Base-by-base conservation (phyloP, 2,888 invertebrate genomes). In the Caenorhabditis afra region DNA sequence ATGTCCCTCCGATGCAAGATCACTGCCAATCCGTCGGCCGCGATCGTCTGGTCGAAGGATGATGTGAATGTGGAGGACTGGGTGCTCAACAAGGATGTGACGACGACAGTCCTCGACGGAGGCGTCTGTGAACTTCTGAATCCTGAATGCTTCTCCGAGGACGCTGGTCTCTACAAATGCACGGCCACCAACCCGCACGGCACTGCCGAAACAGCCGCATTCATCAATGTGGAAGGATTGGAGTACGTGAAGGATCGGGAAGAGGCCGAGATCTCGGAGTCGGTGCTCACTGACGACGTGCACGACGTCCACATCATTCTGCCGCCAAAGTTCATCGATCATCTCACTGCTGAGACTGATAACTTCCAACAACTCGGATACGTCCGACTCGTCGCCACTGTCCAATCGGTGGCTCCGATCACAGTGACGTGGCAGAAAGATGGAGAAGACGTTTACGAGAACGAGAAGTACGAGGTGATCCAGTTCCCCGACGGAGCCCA, bases 1-100 rank as follows among this genome's bases (percentile, higher is more conserved):
- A 85, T 85, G 82, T 81, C 82, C 29, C 82, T 86, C 20, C 79
- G 84, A 18, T 85, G 86, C 68, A 74, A 79, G 44, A 85, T 87
- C 61, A 80, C 79, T 20, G 87, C 86, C 1, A 74, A 61, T 47
- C 87, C 87, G 23, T 83, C 83, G 0, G 86, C 87, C 16, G 82
- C 81, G 16, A 76, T 86, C 39, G 83, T 79, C 16, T 87, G 87
- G 87, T 83, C 85, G 16, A 87, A 86, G 66, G 87, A 87, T 52
- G 87, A 86, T 47, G 57, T 81, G 16, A 74, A 85, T 59, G 83
- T 86, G 11, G 84, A 85, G 18, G 79, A 81, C 35, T 84, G 85
- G 85, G 84, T 84, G 16, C 55, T 82, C 73, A 84, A 84, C 44
- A 85, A 83, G 55, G 84, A 84, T 64, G 82, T 84, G 8, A 65